phyloP scores from a whole-genome alignment of 2,113 vertebrate genomes.

The Forbesichthys papilliferus region DNA sequence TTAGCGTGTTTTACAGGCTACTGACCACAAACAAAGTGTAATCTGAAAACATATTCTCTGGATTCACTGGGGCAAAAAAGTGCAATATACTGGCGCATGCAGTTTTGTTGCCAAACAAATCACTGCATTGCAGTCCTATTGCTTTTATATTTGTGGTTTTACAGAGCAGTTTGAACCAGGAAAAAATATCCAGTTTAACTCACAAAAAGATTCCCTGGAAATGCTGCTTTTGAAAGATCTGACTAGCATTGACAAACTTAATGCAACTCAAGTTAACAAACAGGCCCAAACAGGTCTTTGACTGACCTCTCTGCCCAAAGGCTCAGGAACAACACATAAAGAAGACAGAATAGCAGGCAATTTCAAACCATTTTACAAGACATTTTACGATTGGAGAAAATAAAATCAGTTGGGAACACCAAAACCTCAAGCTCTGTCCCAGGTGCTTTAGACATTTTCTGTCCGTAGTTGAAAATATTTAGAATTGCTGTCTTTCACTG shows the following conservation, averaged over 20 bases:
- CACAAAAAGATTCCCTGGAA: too few species aligned
- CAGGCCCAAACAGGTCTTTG: too few species aligned
- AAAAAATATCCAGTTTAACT: neutral
- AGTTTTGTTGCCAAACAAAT: neutral
- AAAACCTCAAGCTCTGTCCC: too few species aligned
- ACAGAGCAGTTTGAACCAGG: neutral
- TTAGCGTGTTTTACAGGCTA: too few species aligned
- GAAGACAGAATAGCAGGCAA: neutral
- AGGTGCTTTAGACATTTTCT: neutral
- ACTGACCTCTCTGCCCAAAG: too few species aligned
- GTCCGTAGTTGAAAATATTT: neutral
- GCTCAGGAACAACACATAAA: neutral
- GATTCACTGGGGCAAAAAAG: constrained; percentile 27
- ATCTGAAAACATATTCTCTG: neutral
- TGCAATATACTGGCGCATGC: too few species aligned
- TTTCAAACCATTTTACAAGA: too few species aligned
- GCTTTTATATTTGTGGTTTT: constrained; percentile 1
- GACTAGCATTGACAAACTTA: neutral
- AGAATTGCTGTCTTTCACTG: neutral
- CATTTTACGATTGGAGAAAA: too few species aligned
- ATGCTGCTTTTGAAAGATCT: neutral
- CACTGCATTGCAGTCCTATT: constrained; percentile 21
- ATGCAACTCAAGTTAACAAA: too few species aligned
- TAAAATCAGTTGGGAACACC: too few species aligned
- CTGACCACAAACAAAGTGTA: too few species aligned